These are phyloP conservation scores for Pyrocephalus nanus DNA, from an alignment of 2,797 vertebrate species.

Conservation along the genomic window DNA sequence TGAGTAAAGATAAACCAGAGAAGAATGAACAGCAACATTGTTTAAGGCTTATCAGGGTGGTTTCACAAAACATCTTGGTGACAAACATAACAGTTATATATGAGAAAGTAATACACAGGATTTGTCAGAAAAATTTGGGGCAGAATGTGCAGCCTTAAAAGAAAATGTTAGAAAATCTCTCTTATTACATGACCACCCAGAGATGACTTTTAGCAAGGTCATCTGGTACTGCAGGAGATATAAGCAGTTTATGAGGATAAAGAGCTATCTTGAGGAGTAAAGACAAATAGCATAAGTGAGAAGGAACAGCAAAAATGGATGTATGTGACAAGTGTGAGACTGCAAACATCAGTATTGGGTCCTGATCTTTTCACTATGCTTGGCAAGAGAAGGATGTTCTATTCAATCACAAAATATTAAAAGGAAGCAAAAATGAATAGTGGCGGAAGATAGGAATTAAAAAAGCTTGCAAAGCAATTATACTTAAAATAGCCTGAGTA, in stretches of 20 bases:
- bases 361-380: neutral
- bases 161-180: neutral
- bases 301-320: neutral
- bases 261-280: slow-evolving; percentile 51
- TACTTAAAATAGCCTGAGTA: neutral
- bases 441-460: neutral
- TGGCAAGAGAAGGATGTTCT: neutral
- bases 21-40: neutral
- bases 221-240: neutral
- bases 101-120: slow-evolving; percentile 34
- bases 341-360: neutral
- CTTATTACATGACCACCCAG: slow-evolving; percentile 21
- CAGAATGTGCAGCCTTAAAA: slow-evolving; percentile 39
- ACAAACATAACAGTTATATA: neutral
- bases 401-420: neutral
- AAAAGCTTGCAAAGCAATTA: neutral
- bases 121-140: slow-evolving; percentile 45
- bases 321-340: neutral
- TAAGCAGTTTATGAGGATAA: slow-evolving; percentile 10
- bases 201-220: slow-evolving; percentile 57
- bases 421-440: neutral
- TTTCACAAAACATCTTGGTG: neutral
- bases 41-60: slow-evolving; percentile 2
- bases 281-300: slow-evolving; percentile 39
- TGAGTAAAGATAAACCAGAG: neutral